These are phyloP conservation scores for Peromyscus californicus DNA, from an alignment of 2,113 vertebrate species.

Conservation along the genomic window DNA sequence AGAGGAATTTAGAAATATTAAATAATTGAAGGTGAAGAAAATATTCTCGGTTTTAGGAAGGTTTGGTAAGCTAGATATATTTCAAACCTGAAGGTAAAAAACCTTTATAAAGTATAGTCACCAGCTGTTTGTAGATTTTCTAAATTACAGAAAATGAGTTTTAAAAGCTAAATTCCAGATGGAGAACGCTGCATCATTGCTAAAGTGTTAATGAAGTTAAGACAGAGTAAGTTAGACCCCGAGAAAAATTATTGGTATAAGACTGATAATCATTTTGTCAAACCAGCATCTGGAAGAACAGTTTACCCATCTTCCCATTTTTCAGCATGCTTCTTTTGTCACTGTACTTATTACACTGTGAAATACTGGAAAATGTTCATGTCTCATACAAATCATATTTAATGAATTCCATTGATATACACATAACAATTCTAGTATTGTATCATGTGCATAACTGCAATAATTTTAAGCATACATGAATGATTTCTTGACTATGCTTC, in stretches of 20 bases:
- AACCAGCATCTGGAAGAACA: conserved; percentile 81
- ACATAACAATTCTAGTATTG: conserved; percentile 48
- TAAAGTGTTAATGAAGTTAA: conserved; percentile 87
- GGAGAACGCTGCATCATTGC: conserved; percentile 84
- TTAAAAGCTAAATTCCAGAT: conserved; percentile 86
- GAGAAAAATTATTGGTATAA: conserved; percentile 74
- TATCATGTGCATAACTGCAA: conserved; percentile 37
- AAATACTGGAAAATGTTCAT: conserved; percentile 17
- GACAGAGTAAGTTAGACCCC: conserved; percentile 80
- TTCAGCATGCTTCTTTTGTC: background rate
- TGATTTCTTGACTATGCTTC: conserved; percentile 44
- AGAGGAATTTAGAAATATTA: conserved; percentile 77
- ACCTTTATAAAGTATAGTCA: conserved; percentile 86
- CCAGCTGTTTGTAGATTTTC: conserved; percentile 88
- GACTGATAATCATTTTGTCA: conserved; percentile 80
- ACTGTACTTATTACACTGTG: background rate
- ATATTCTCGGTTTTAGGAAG: conserved; percentile 80
- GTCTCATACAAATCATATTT: background rate
- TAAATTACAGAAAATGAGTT: conserved; percentile 86
- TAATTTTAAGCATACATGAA: conserved; percentile 20
- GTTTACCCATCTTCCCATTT: conserved; percentile 51
- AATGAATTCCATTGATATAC: conserved; percentile 27
- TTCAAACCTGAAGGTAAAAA: conserved; percentile 82
- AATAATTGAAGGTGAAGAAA: conserved; percentile 78
- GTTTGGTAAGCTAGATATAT: conserved; percentile 68